Evolutionary conservation across 2,113 vertebrate genomes (phyloP).

Genomic region (Willisornis vidua): DNA sequence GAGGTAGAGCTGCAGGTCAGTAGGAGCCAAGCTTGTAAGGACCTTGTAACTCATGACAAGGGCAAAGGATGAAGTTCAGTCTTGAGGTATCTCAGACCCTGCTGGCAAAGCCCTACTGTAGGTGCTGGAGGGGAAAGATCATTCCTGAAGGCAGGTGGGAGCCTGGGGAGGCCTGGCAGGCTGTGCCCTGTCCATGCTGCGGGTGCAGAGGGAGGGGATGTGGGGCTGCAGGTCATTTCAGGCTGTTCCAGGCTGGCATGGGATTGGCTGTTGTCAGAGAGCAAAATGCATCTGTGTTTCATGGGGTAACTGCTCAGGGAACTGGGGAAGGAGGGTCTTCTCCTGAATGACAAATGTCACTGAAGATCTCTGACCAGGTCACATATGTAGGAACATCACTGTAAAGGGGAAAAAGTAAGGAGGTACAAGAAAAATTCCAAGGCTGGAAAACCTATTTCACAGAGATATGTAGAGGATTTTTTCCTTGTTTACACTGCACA

Average conservation of each 20-base stretch:
- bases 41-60: background rate
- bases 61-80: background rate
- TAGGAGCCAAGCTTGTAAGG: background rate
- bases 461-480: background rate
- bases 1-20: slow-evolving; percentile 63
- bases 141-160: background rate
- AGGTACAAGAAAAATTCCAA: background rate
- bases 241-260: fast-evolving
- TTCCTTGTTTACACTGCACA: background rate
- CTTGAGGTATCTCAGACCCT: background rate
- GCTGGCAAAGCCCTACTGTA: background rate
- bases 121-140: too few species aligned
- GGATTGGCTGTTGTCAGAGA: background rate
- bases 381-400: fast-evolving
- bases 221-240: background rate
- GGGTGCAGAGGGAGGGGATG: background rate
- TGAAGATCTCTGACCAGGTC: background rate
- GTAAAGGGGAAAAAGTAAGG: background rate
- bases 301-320: background rate
- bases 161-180: background rate
- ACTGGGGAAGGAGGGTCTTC: background rate
- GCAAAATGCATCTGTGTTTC: background rate
- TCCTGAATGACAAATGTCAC: background rate
- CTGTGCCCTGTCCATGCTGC: background rate
- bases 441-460: background rate